phyloP scores from a whole-genome alignment of 2,888 invertebrate species.

The Caenorhabditis zanzibari region DNA sequence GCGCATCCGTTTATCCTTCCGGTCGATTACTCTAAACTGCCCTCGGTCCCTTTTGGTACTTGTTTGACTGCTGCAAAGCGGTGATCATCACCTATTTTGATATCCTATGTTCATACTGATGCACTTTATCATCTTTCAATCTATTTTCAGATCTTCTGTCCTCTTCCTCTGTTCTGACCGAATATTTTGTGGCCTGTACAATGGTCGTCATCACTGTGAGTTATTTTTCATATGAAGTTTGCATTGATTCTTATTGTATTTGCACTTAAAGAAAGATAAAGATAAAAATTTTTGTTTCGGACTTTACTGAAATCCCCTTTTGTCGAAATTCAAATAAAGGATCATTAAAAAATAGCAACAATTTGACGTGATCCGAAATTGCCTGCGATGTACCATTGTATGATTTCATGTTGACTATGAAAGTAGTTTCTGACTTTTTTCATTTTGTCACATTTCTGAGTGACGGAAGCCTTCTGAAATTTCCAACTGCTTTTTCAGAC shows the following conservation, averaged over 20 bases:
- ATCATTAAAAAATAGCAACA: too few species aligned
- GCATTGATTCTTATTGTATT: background rate
- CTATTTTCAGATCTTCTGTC: background rate
- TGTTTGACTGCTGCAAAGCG: background rate
- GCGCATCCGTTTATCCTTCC: constrained; percentile 66
- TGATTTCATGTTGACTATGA: too few species aligned
- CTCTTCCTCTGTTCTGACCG: too few species aligned
- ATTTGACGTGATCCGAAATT: too few species aligned
- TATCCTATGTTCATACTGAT: background rate
- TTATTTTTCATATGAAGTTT: constrained; percentile 8
- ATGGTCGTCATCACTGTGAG: constrained; percentile 50
- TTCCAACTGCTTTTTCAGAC: too few species aligned
- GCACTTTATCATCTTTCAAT: background rate
- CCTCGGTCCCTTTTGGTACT: background rate
- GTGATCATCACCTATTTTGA: constrained; percentile 18
- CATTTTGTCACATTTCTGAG: too few species aligned
- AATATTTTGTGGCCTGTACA: background rate
- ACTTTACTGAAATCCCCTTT: too few species aligned
- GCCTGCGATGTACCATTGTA: too few species aligned
- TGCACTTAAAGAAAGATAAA: background rate
- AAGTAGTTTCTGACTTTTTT: too few species aligned
- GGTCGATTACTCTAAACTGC: constrained; percentile 47
- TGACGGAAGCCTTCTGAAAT: too few species aligned
- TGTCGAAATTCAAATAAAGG: too few species aligned
- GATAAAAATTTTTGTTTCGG: background rate